These are phyloP conservation scores for Chaetorhynchus papuensis DNA, from an alignment of 2,113 vertebrate species.

Conservation along the genomic window DNA sequence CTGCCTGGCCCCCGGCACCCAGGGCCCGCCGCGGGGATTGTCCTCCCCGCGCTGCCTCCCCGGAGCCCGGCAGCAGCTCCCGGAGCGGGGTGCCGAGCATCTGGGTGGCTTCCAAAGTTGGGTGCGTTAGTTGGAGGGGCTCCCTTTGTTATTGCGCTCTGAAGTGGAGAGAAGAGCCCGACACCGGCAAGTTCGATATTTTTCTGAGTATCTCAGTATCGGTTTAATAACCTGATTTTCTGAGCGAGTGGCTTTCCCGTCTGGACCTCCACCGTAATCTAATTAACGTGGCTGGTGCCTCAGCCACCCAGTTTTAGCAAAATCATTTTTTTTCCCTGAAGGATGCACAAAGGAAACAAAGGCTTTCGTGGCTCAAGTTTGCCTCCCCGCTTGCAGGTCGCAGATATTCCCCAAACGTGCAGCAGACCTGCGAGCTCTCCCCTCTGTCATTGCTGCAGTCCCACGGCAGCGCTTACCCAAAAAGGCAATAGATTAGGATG, in stretches of 20 bases:
- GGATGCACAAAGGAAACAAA: slow-evolving; percentile 32
- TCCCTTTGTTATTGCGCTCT: neutral
- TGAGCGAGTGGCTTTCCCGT: neutral
- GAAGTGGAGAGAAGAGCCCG: neutral
- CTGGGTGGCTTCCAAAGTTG: neutral
- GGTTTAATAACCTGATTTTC: slow-evolving; percentile 23
- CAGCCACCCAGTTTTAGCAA: neutral
- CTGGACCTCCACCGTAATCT: neutral
- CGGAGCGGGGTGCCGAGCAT: neutral
- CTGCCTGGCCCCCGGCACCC: neutral
- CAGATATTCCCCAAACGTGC: neutral
- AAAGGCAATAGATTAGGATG: slow-evolving; percentile 53
- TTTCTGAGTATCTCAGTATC: neutral
- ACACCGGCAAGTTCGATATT: neutral
- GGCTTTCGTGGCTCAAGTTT: neutral
- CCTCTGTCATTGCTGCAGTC: slow-evolving; percentile 58
- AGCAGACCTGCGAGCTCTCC: neutral
- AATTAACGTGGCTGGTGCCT: neutral
- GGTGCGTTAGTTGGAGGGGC: neutral
- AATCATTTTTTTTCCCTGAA: neutral
- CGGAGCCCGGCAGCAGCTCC: neutral
- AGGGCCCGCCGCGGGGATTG: neutral
- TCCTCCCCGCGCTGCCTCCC: neutral
- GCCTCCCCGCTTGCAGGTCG: neutral
- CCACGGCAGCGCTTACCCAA: slow-evolving; percentile 44